phyloP scores from a whole-genome alignment of 2,797 vertebrate genomes.

The Anguilla megastoma region DNA sequence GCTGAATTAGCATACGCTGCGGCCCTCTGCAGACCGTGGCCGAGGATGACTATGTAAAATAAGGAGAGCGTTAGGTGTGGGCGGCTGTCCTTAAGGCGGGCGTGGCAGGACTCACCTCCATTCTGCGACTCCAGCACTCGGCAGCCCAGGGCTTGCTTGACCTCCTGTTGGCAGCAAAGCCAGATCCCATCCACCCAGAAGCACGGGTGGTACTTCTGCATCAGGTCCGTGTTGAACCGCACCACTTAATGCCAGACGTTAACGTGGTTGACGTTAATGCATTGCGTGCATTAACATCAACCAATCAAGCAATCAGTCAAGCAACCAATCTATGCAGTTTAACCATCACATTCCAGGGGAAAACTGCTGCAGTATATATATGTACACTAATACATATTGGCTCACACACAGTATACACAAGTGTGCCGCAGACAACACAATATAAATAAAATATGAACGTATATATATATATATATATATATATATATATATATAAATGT shows the following conservation, averaged over 20 bases:
- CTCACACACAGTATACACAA: neutral
- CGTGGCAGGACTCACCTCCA: conserved; percentile 73
- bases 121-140: conserved; percentile 83
- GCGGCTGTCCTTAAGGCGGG: neutral
- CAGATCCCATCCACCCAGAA: conserved; percentile 95
- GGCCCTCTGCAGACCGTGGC: no score
- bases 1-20: no score
- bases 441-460: neutral
- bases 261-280: conserved; percentile 47
- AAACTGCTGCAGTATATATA: neutral
- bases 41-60: neutral
- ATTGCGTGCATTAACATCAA: conserved; percentile 33
- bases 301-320: neutral
- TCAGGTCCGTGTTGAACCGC: conserved; percentile 86
- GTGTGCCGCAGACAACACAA: neutral
- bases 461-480: neutral
- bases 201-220: conserved; percentile 94
- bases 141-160: conserved; percentile 95
- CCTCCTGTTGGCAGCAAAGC: conserved; percentile 93
- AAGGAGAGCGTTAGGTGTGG: neutral
- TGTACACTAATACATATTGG: neutral
- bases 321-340: conserved; percentile 25
- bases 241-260: conserved; percentile 74
- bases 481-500: neutral
- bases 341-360: neutral